Evolutionary conservation across 2,113 vertebrate genomes (phyloP), one percentile per base, ranked within the genome.

Genomic region (Chlamydotis undulata): DNA sequence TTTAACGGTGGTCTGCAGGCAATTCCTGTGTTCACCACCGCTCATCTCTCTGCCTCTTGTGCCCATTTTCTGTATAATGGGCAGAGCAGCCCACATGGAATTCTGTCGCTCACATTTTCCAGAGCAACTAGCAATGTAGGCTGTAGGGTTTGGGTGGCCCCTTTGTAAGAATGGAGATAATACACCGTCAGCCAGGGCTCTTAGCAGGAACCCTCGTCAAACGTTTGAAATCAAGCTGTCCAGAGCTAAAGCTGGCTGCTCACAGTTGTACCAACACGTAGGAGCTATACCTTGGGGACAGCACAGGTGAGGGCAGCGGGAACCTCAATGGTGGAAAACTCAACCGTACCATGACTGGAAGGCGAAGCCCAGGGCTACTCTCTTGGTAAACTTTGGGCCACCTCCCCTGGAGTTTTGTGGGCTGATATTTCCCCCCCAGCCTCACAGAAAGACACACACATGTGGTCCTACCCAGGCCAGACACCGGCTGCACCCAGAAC

Each of bases 221-320:
- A 47, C 60, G 22, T 35, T 29, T 55, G 76, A 73, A 67, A 35
- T 19, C 57, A 83, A 95, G 23, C 52, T 3, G 0, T 53, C 22
- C 75, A 69, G 75, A 65, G 70, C 24, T 88, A 25, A 18, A n/a
- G 22, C 4, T 4, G 2, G 7, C 59, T 83, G 61, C 47, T 87
- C 2, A 0, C 19, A 24, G 45, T 22, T 56, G 25, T 71, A 49
- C 16, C 0, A 0, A 3, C 1, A 0, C 4, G 0, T 53, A 73
- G 39, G 71, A 69, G 19, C 52, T 63, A 1, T 35, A 83, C 28
- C 12, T 16, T 65, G 37, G 35, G 39, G 33, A 57, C 33, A n/a
- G 35, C 2, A 4, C 4, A 39, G 65, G 12, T 55, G 43, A 81
- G 35, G n/a, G 45, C 50, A 77, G 24, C 4, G 21, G 63, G 41